Percentiles rank a stretch among this genome's conserved stretches.
Conservation (phyloP, 2,888 invertebrate species). For the Aspidiotus rigidus region DNA sequence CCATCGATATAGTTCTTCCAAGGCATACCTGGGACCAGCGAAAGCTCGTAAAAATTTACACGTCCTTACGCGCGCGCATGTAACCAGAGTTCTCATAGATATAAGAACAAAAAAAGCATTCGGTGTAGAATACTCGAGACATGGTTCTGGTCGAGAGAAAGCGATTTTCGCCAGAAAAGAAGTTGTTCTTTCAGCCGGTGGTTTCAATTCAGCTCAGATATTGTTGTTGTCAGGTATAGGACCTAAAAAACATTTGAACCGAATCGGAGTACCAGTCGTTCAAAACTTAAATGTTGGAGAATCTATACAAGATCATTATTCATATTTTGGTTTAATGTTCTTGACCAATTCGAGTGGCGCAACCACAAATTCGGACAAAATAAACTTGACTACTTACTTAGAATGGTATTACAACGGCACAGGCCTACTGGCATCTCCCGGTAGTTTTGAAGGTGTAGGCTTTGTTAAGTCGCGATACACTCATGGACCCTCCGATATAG, state of each 20-base stretch:
- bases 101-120: conserved; percentile 43
- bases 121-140: conserved; percentile 46
- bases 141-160: conserved; percentile 40
- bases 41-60: conserved; percentile 41
- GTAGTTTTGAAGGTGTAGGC: conserved; percentile 52
- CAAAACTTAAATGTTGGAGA: conserved; percentile 57
- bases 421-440: conserved; percentile 47
- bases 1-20: conserved; percentile 45
- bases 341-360: conserved; percentile 44
- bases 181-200: conserved; percentile 60
- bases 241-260: conserved; percentile 51
- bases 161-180: conserved; percentile 48
- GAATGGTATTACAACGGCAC: conserved; percentile 37
- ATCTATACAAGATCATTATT: conserved; percentile 59
- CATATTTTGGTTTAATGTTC: conserved; percentile 52
- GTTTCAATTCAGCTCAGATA: conserved; percentile 71
- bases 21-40: conserved; percentile 50
- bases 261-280: conserved; percentile 52
- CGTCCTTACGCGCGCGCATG: conserved; percentile 40
- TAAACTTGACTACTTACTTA: conserved; percentile 33
- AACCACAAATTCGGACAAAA: conserved; percentile 34
- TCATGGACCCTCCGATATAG: conserved; percentile 56
- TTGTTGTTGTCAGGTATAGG: conserved; percentile 57
- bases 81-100: conserved; percentile 41
- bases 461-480: conserved; percentile 53